Conservation (phyloP, 1,140 invertebrate genomes). For the Hylyphantes graminicola region DNA sequence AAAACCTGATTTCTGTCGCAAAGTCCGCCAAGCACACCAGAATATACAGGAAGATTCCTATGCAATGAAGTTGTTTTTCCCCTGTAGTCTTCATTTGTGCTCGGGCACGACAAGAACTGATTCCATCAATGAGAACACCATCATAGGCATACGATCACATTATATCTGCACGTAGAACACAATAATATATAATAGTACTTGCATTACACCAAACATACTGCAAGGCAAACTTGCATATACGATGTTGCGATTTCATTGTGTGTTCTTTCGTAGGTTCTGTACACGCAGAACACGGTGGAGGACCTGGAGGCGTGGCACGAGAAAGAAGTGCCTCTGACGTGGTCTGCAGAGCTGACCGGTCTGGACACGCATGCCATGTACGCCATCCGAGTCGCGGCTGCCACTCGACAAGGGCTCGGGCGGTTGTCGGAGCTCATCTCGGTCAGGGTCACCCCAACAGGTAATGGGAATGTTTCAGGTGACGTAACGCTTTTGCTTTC, state of each 20-base stretch:
- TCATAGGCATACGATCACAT: too few relatives aligned
- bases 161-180: too few relatives aligned
- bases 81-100: too few relatives aligned
- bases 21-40: too few relatives aligned
- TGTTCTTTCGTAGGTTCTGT: slow-evolving; percentile 78
- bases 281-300: slow-evolving; percentile 91
- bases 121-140: too few relatives aligned
- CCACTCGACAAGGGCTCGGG: slow-evolving; percentile 75
- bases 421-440: slow-evolving; percentile 76
- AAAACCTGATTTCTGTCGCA: too few relatives aligned
- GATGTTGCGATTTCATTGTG: neutral
- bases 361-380: slow-evolving; percentile 92
- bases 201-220: too few relatives aligned
- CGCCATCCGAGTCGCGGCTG: slow-evolving; percentile 89
- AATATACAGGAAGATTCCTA: too few relatives aligned
- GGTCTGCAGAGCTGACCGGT: slow-evolving; percentile 89
- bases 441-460: slow-evolving; percentile 76
- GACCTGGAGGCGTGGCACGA: slow-evolving; percentile 92
- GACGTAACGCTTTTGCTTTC: neutral
- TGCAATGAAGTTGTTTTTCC: too few relatives aligned
- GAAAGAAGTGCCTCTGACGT: slow-evolving; percentile 84
- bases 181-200: too few relatives aligned
- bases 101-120: too few relatives aligned
- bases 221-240: neutral
- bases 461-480: neutral